These are phyloP conservation scores for Drosophila neonasuta DNA, from an alignment of 2,888 invertebrate species.

Conservation along the genomic window DNA sequence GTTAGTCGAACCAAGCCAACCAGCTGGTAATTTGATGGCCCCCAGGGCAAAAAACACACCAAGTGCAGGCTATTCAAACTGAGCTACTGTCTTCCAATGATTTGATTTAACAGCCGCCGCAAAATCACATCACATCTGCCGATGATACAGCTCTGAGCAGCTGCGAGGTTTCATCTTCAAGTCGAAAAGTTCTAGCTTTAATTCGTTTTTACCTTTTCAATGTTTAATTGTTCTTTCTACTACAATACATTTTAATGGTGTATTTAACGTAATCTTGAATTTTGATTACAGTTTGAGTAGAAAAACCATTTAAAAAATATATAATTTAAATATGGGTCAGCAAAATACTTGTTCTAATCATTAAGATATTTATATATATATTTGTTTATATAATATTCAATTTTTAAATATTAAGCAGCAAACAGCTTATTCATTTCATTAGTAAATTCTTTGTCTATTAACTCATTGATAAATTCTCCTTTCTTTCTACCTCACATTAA, in stretches of 20 bases:
- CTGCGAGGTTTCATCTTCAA: not conserved
- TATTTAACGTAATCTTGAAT: not conserved
- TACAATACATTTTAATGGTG: not conserved
- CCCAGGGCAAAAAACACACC: conserved; percentile 42
- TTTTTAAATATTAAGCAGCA: too few species aligned
- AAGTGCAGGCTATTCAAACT: conserved; percentile 53
- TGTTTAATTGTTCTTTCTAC: not conserved
- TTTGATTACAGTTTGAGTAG: too few species aligned
- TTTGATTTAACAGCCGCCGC: conserved; percentile 43
- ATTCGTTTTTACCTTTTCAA: not conserved
- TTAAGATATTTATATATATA: too few species aligned
- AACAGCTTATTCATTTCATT: too few species aligned
- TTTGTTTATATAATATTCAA: too few species aligned
- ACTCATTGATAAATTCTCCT: too few species aligned
- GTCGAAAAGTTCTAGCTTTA: not conserved
- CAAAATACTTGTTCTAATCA: too few species aligned
- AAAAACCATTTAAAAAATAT: too few species aligned
- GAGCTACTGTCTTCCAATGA: conserved; percentile 64
- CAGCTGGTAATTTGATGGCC: conserved; percentile 67
- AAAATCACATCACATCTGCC: conserved; percentile 7
- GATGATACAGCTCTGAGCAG: conserved; percentile 1
- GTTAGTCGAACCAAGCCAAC: conserved; percentile 13
- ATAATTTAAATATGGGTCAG: too few species aligned
- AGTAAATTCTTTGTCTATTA: too few species aligned
- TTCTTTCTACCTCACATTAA: too few species aligned